Evolutionary conservation across 2,888 invertebrate genomes (phyloP).

Genomic region (Hemistola chrysoprasaria): DNA sequence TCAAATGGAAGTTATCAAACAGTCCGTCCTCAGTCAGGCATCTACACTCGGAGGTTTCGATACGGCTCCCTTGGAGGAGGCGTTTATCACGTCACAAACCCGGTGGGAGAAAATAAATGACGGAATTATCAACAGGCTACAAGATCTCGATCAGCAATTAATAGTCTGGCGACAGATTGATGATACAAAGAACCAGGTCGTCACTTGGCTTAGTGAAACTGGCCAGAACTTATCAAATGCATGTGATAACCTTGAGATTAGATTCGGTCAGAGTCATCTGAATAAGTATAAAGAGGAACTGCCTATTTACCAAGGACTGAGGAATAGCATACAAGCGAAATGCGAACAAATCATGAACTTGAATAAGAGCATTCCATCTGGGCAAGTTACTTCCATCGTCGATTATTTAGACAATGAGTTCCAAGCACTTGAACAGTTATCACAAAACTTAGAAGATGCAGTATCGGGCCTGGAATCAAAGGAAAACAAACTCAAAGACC

Average conservation of each 20-base stretch:
- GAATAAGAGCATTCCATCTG: conserved; percentile 86
- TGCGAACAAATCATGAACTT: conserved; percentile 89
- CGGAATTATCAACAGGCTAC: conserved; percentile 87
- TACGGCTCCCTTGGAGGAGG: conserved; percentile 80
- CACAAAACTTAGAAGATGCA: conserved; percentile 87
- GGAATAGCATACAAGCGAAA: conserved; percentile 90
- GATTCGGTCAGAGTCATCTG: conserved; percentile 89
- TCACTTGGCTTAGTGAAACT: conserved; percentile 92
- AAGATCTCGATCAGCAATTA: conserved; percentile 92
- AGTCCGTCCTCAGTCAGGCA: conserved; percentile 86
- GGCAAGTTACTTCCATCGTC: conserved; percentile 85
- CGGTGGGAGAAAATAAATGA: conserved; percentile 88
- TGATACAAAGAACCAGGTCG: conserved; percentile 90
- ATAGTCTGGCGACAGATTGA: conserved; percentile 97
- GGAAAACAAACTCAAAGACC: conserved; percentile 87
- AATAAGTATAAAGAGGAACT: conserved; percentile 93
- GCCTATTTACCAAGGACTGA: conserved; percentile 88
- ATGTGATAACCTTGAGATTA: conserved; percentile 90
- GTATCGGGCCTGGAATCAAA: conserved; percentile 88
- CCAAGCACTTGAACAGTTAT: conserved; percentile 86
- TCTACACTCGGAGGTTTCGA: conserved; percentile 86
- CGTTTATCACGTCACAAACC: conserved; percentile 84
- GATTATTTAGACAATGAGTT: conserved; percentile 89
- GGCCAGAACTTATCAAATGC: conserved; percentile 89
- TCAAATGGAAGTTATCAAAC: conserved; percentile 89